A percentile compares a stretch with the other conserved stretches of the same genome.
Evolutionary conservation across 2,113 vertebrate species (phyloP).

Genomic region (Tupaia tana): DNA sequence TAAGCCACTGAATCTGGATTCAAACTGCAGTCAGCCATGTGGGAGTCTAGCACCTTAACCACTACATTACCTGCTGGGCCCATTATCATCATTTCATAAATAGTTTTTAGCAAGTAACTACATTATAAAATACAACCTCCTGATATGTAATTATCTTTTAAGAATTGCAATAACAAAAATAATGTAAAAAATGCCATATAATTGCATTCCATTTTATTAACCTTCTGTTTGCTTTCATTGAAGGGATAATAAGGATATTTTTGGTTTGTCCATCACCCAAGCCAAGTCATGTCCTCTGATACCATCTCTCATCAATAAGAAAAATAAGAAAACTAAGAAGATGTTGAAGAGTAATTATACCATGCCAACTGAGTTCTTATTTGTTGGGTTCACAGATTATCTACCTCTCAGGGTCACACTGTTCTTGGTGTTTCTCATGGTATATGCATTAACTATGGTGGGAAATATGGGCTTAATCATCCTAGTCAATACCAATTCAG

Average conservation of each 20-base stretch:
- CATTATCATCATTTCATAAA: not conserved
- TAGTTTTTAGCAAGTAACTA: not conserved
- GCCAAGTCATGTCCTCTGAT: not conserved
- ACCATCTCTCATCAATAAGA: not conserved
- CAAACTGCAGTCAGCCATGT: too few species aligned
- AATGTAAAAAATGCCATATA: fast-evolving
- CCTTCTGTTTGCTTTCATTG: not conserved
- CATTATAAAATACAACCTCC: not conserved
- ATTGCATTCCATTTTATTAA: not conserved
- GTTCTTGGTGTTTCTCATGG: conserved; percentile 72
- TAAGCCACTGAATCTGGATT: too few species aligned
- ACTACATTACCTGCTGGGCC: too few species aligned
- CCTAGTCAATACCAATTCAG: conserved; percentile 24
- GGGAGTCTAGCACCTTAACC: too few species aligned
- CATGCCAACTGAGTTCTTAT: conserved; percentile 57
- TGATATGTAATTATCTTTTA: not conserved
- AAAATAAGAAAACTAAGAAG: not conserved
- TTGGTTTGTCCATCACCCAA: not conserved
- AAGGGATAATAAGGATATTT: not conserved
- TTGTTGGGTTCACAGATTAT: conserved; percentile 72
- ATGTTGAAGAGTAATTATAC: conserved; percentile 69
- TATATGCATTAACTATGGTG: conserved; percentile 54
- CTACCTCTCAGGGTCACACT: conserved; percentile 32
- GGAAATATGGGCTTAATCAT: conserved; percentile 73
- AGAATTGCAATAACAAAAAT: not conserved